Evolutionary conservation across 2,797 vertebrate species (phyloP).

Genomic region (Phoeniculus purpureus): DNA sequence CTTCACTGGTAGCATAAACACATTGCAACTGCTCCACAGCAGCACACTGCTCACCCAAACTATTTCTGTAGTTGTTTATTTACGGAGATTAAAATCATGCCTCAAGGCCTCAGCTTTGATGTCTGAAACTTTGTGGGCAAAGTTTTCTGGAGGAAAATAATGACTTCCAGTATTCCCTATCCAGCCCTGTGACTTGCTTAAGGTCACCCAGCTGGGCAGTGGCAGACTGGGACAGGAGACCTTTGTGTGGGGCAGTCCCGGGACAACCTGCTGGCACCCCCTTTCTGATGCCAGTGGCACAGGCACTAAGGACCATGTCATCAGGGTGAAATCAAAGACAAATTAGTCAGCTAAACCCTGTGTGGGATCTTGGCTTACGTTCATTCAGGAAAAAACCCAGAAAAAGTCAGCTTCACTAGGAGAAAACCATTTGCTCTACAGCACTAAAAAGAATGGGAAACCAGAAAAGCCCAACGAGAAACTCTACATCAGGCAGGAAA

Average conservation of each 20-base stretch:
- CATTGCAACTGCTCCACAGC: not conserved
- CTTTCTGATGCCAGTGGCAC: not conserved
- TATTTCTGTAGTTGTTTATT: slow-evolving; percentile 48
- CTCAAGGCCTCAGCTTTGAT: slow-evolving; percentile 30
- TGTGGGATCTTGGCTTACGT: not conserved
- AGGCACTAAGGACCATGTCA: not conserved
- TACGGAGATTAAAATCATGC: slow-evolving; percentile 17
- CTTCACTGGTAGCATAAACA: slow-evolving; percentile 19
- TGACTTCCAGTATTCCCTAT: slow-evolving; percentile 4
- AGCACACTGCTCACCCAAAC: not conserved
- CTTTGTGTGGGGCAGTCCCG: not conserved
- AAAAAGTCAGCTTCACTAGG: not conserved
- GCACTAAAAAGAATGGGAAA: not conserved
- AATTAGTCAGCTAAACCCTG: not conserved
- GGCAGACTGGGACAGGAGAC: not conserved
- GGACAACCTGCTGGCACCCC: not conserved
- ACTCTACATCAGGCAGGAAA: not conserved
- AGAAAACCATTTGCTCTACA: not conserved
- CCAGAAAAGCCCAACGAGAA: not conserved
- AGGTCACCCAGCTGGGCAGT: not conserved
- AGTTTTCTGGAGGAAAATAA: slow-evolving; percentile 11
- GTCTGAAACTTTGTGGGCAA: slow-evolving; percentile 28
- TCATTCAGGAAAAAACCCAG: not conserved
- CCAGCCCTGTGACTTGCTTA: not conserved
- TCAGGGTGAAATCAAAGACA: not conserved